Base-by-base conservation (phyloP, 2,888 invertebrate genomes). In the Eumerus sabulonum region DNA sequence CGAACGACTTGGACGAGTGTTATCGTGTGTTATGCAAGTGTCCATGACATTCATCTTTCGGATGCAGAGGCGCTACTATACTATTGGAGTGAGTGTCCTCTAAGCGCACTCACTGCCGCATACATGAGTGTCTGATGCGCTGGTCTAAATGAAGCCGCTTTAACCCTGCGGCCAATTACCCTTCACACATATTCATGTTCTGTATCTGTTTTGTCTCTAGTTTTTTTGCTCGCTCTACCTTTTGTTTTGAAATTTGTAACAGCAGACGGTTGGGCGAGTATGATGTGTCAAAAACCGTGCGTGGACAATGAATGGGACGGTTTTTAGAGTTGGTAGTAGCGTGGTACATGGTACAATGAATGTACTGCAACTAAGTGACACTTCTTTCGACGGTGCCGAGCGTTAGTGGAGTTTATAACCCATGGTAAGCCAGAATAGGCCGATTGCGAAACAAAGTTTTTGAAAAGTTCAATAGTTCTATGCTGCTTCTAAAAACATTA, bases 161-260 rank as follows among this genome's bases (percentile, higher is more conserved):
- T 70, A 48, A 59, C 63, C 76, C 63, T 62, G 53, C 63, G 59
- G 63, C 64, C 70, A 70, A 76, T 76, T 76, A 70, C 70, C 59
- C 76, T 70, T 63, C 63, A 57, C 76, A 76, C 63, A 76, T 70
- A n/a, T 70, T 70, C 53, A 70, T 50, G 27, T 27, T 12, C n/a
- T 60, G 45, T 17, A 53, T 54, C 13, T 42, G n/a, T 42, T 36
- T 13, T 11, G 1, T 47, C 54, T 14, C 7, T 36, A 35, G 9
- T 18, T 18, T 38, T 2, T 47, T 9, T 1, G 19, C 45, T 67
- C 56, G 57, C 44, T 63, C 35, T 27, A 63, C 53, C 62, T 59
- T 76, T 57, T 47, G 40, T 11, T 40, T 40, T 11, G 40, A 9
- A 40, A 4, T 27, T 27, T 27, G 2, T 7, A 27, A 27, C 27